A percentile compares a stretch with the other conserved stretches of the same genome.
Conservation (phyloP, 1,140 invertebrate genomes). For the Bombus terrestris region DNA sequence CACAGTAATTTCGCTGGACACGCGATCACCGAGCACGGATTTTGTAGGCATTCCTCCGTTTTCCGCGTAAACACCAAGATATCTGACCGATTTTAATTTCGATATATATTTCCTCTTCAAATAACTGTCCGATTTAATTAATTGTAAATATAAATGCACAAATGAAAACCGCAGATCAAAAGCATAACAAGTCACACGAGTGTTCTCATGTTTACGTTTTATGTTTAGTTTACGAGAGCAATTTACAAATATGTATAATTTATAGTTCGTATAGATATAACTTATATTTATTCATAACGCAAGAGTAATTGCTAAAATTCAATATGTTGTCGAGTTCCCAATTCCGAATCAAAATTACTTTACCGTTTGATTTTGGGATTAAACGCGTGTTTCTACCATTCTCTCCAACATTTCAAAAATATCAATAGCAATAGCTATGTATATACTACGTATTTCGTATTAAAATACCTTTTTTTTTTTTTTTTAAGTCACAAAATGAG, state of each 20-base stretch:
- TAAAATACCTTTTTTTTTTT: no score
- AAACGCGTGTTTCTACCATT: no score
- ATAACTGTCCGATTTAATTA: neutral
- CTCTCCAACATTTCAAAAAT: no score
- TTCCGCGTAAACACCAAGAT: neutral
- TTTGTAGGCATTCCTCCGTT: neutral
- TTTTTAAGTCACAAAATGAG: no score
- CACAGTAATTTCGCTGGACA: neutral
- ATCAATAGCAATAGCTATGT: no score
- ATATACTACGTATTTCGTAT: no score
- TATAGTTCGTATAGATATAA: neutral
- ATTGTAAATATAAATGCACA: neutral
- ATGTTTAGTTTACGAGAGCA: neutral
- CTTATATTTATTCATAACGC: neutral
- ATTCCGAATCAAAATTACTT: no score
- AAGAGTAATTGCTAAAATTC: no score
- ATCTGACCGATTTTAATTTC: neutral
- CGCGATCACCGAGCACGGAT: neutral
- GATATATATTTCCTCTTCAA: neutral
- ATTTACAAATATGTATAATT: neutral
- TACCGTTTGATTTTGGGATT: no score
- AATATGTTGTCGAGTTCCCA: no score
- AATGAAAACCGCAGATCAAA: no score
- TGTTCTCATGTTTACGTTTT: neutral
- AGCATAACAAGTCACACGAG: neutral